Conservation (phyloP, 1,140 invertebrate species). For the Lepidurus packardi region DNA sequence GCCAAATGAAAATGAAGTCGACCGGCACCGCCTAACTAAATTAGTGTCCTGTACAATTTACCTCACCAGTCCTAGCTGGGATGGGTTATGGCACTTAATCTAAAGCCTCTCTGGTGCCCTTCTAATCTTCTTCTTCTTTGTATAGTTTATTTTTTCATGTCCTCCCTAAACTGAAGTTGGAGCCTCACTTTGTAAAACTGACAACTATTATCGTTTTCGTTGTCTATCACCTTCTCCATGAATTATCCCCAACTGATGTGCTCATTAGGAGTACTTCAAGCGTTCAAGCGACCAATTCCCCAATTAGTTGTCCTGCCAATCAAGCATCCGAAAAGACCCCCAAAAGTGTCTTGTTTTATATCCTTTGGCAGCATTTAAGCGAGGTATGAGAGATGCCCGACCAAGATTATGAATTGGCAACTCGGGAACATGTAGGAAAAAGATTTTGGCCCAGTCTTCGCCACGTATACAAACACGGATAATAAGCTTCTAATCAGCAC, state of each 20-base stretch:
- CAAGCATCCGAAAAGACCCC: neutral
- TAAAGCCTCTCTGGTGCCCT: neutral
- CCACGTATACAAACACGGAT: neutral
- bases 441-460: too few relatives aligned
- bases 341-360: neutral
- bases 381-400: neutral
- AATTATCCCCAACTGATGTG: constrained; percentile 2
- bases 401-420: neutral
- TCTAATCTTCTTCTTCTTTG: neutral
- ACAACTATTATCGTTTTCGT: neutral
- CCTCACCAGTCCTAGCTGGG: neutral
- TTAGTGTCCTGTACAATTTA: constrained; percentile 18
- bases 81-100: constrained; percentile 7
- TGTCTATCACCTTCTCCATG: neutral
- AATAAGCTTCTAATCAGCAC: constrained; percentile 5
- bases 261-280: constrained; percentile 15
- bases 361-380: neutral
- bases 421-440: neutral
- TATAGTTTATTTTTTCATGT: neutral
- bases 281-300: neutral
- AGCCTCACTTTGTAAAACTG: neutral
- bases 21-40: constrained; percentile 8
- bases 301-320: neutral
- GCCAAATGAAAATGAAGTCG: constrained; percentile 21
- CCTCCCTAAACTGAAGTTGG: neutral